Evolutionary conservation across 2,888 invertebrate genomes (phyloP), one percentile per base, ranked within the genome.

Genomic region (Palloptera scutellata): DNA sequence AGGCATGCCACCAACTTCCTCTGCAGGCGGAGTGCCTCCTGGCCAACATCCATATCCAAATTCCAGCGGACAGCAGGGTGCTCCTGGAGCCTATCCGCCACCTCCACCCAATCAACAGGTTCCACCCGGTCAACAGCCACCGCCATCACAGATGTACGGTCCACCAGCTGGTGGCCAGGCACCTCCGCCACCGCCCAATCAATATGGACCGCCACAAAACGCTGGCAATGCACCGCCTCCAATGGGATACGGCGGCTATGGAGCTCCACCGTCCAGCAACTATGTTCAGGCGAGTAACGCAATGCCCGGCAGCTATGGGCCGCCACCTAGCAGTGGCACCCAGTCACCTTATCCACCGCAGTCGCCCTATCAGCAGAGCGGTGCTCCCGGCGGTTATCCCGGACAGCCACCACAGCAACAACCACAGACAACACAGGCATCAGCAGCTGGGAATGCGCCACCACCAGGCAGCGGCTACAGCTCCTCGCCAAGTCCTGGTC

Each of bases 401-500:
- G 79, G 77, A 0, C 82, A 81, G 43, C 76, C 79, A 4, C 77
- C 79, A 13, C 81, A 79, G 64, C 80, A 79, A n/a, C n/a, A n/a
- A 52, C 75, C 79, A 40, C 78, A 80, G 66, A 81, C 60, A 6
- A 61, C 85, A 51, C 75, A 76, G 51, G 78, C 78, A 43, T 67
- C 73, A 19, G 77, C 79, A 41, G 71, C 72, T 1, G 68, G 75
- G 15, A 75, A 69, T 30, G 81, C 80, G 8, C 75, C 78, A 8
- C 79, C 79, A 61, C 77, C 85, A 12, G 84, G 83, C 11, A 79
- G 77, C 66, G 76, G 74, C 15, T 87, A 88, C 70, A 86, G 83
- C 68, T 86, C 84, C 68, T 86, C 87, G 66, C 85, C 87, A 6
- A 88, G 86, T 74, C 86, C 87, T 1, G 86, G 86, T 11, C 86